Evolutionary conservation across 2,888 invertebrate genomes (phyloP).

Genomic region (Clivina fossor): DNA sequence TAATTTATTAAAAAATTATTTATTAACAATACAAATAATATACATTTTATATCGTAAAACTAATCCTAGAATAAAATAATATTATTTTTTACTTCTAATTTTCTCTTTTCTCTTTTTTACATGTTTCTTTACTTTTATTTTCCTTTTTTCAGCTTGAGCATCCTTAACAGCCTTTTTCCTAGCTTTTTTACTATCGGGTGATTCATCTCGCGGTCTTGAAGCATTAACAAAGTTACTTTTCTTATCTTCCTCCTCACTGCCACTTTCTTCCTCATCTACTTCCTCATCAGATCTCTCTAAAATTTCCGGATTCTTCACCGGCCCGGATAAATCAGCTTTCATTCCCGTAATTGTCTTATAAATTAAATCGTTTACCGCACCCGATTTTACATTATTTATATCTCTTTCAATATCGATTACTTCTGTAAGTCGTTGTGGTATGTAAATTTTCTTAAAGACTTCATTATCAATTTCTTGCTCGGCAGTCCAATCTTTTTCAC

Average conservation of each 20-base stretch:
- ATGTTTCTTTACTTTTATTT: conserved; percentile 89
- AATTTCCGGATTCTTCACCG: conserved; percentile 67
- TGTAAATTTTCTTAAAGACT: conserved; percentile 90
- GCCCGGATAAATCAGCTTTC: conserved; percentile 75
- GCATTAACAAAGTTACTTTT: conserved; percentile 63
- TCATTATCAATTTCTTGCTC: conserved; percentile 84
- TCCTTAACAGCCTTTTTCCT: conserved; percentile 89
- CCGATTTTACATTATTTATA: conserved; percentile 75
- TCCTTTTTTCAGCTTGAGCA: conserved; percentile 83
- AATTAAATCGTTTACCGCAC: conserved; percentile 70
- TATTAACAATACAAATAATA: no score
- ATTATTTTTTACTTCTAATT: conserved; percentile 52
- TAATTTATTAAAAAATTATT: no score
- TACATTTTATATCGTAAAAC: no score
- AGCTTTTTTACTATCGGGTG: conserved; percentile 75
- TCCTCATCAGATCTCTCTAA: conserved; percentile 55
- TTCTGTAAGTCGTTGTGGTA: conserved; percentile 90
- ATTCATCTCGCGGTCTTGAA: conserved; percentile 76
- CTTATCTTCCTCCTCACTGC: conserved; percentile 47
- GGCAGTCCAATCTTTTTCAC: conserved; percentile 67
- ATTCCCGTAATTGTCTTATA: conserved; percentile 88
- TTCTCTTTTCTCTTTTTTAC: conserved; percentile 88
- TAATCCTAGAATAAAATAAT: no score
- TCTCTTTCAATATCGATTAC: conserved; percentile 87
- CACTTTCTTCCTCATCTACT: conserved; percentile 45